Percentiles rank a stretch among this genome's conserved stretches.
These are phyloP conservation scores for Hypocryptadius cinnamomeus DNA, from an alignment of 2,113 vertebrate species.

Conservation along the genomic window DNA sequence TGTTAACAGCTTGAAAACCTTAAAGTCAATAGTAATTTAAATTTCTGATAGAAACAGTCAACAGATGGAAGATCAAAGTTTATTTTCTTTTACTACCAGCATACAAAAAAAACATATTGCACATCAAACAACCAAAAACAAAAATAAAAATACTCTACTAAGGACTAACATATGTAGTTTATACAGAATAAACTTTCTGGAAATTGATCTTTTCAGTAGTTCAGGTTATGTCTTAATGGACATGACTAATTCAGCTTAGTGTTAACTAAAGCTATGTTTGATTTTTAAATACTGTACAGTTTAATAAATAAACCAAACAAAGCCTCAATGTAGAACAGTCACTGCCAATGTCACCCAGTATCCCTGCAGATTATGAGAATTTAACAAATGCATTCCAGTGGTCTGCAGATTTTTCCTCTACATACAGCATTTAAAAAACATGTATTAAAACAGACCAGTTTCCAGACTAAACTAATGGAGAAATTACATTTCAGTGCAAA, in stretches of 20 bases:
- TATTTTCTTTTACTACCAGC: slow-evolving; percentile 99
- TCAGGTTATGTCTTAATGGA: slow-evolving; percentile 86
- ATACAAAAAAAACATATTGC: slow-evolving; percentile 99
- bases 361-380: slow-evolving; percentile 84
- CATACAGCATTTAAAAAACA: slow-evolving; percentile 84
- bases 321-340: slow-evolving; percentile 90
- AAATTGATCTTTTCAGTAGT: slow-evolving; percentile 98
- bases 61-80: slow-evolving; percentile 97
- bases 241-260: slow-evolving; percentile 89
- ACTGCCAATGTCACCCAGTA: slow-evolving; percentile 84
- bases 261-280: slow-evolving; percentile 87
- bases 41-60: slow-evolving; percentile 72
- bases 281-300: slow-evolving; percentile 99
- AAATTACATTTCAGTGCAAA: slow-evolving; percentile 98
- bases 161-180: slow-evolving; percentile 85
- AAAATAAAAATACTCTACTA: slow-evolving; percentile 83
- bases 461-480: slow-evolving; percentile 90
- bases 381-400: slow-evolving; percentile 78
- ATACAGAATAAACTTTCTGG: slow-evolving; percentile 88
- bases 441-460: slow-evolving; percentile 88
- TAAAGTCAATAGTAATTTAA: background rate
- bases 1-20: background rate
- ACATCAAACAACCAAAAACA: slow-evolving; percentile 99
- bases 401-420: slow-evolving; percentile 76
- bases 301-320: slow-evolving; percentile 99